Evolutionary conservation across 2,888 invertebrate species (phyloP), one percentile per base, ranked within the genome.

Genomic region (Plagodis dolabraria): DNA sequence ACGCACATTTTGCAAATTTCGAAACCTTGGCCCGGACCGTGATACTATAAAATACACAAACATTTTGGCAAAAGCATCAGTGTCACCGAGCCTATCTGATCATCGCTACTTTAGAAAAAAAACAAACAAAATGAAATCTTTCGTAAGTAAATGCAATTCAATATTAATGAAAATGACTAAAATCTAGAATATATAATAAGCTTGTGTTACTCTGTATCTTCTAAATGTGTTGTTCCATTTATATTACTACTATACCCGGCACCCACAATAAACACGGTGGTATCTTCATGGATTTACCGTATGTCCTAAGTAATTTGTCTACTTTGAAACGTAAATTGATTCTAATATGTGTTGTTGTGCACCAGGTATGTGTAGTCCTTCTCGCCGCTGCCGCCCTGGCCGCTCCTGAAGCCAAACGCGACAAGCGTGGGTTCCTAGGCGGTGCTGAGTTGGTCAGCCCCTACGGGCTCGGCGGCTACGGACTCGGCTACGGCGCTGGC

Each of bases 321-420:
- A 22, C 22, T 22, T 4, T 22, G 22, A 22, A 22, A 22, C 22
- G 22, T 22, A 22, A 22, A 22, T 22, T 22, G 22, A 22, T 2
- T 22, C 22, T 22, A 22, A 22, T 22, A 22, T 22, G 22, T 38
- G 9, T 22, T 50, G n/a, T 44, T 51, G 12, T 49, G 2, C 47
- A 22, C 6, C 65, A 83, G 83, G 57, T 71, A 53, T 82, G 76
- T 60, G 57, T 80, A 7, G 71, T 72, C 52, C 65, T 83, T 12
- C 56, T 82, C 40, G 75, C 68, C 35, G 77, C 71, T 5, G 70
- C 71, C 12, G 76, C 76, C 7, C 57, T 76, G 55, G 82, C 72
- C 6, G 71, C 71, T 2, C 73, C 78, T 33, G 61, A 57, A 11
- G 68, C 63, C 48, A 73, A 73, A 67, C 81, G 83, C 8, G 80